Percentiles rank a stretch among this genome's conserved stretches.
Conservation (phyloP, 2,888 invertebrate species). For the Torymus auratus region DNA sequence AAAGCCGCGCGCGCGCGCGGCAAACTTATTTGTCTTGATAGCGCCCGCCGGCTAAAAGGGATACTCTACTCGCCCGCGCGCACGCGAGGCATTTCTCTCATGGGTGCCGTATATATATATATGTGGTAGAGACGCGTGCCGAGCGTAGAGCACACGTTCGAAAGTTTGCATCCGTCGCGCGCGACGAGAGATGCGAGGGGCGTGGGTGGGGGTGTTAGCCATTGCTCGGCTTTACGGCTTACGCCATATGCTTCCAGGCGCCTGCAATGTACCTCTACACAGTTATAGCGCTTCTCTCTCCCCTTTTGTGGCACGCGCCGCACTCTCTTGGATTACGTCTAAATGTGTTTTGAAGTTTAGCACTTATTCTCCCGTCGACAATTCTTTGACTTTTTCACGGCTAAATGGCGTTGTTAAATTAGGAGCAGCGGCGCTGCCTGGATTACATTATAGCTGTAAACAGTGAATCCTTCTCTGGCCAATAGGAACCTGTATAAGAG, state of each 20-base stretch:
- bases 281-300: conserved; percentile 4
- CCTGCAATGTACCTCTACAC: too few species aligned
- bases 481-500: too few species aligned
- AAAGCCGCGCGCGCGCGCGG: conserved; percentile 21
- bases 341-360: conserved; percentile 10
- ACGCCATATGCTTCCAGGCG: conserved; percentile 12
- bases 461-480: too few species aligned
- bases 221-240: too few species aligned
- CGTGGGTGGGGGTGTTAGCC: conserved; percentile 6
- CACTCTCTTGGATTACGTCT: conserved; percentile 6
- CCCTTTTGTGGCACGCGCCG: neutral
- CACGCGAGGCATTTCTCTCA: conserved; percentile 29
- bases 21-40: conserved; percentile 54
- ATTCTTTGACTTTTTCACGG: too few species aligned
- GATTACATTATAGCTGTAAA: too few species aligned
- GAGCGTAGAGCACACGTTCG: neutral
- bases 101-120: conserved; percentile 21
- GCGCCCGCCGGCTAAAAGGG: conserved; percentile 10
- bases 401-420: too few species aligned
- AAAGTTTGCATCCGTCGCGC: conserved; percentile 5
- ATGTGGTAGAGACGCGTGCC: conserved; percentile 41
- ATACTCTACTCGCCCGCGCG: neutral
- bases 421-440: too few species aligned
- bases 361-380: neutral
- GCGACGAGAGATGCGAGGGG: conserved; percentile 4